A percentile compares a stretch with the other conserved stretches of the same genome.
Evolutionary conservation across 2,113 vertebrate species (phyloP).

Genomic region (Psilopsiagon aurifrons): DNA sequence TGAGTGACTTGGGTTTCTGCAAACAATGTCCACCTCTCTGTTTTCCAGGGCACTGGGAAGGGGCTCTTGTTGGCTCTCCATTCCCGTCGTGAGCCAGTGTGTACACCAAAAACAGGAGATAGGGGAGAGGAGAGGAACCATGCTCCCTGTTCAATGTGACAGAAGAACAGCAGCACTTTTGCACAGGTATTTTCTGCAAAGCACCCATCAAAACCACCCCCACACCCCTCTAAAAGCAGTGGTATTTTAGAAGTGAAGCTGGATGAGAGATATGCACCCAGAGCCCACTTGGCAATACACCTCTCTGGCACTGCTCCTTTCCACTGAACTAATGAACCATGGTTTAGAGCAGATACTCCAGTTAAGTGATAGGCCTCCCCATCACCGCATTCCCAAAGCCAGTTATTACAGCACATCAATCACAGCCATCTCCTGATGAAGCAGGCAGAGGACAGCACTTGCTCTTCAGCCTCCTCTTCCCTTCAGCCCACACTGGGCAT

Average conservation of each 20-base stretch:
- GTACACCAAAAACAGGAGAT: not conserved
- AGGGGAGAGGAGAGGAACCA: not conserved
- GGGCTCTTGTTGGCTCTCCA: not conserved
- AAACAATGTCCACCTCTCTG: not conserved
- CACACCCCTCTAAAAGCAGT: rapidly evolving
- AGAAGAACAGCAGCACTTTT: not conserved
- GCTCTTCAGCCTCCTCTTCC: not conserved
- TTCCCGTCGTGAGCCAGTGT: rapidly evolving
- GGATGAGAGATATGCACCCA: not conserved
- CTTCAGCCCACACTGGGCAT: not conserved
- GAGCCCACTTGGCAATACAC: not conserved
- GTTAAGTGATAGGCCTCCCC: not conserved
- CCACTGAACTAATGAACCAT: not conserved
- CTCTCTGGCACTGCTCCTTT: not conserved
- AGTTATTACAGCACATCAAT: not conserved
- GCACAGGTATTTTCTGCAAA: not conserved
- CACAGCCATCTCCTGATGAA: not conserved
- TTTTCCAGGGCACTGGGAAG: not conserved
- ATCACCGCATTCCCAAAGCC: not conserved
- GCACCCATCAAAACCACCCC: not conserved
- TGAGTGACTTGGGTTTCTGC: not conserved
- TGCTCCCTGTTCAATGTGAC: rapidly evolving
- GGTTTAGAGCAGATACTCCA: not conserved
- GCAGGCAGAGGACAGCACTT: not conserved
- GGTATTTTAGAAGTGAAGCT: not conserved